Conservation (phyloP, 2,888 invertebrate species). For the Balanococcus diminutus region DNA sequence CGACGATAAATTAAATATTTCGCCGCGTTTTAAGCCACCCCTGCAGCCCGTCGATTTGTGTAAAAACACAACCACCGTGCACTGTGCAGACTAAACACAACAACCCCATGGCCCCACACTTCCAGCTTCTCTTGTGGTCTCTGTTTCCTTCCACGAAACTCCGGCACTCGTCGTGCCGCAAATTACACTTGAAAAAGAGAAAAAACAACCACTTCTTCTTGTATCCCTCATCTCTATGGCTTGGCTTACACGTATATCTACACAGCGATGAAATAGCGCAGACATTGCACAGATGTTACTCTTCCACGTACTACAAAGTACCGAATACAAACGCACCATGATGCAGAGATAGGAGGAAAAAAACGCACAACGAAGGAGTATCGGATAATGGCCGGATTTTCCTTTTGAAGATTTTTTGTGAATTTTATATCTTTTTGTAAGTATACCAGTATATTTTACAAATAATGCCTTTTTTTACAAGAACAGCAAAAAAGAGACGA, state of each 20-base stretch:
- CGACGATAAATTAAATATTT: slow-evolving; percentile 40
- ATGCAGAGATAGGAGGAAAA: not conserved
- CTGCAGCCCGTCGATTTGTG: not conserved
- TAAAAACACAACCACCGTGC: not conserved
- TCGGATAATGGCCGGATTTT: not conserved
- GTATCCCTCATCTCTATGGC: not conserved
- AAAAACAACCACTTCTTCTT: not conserved
- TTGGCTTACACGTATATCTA: not conserved
- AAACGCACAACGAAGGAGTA: not conserved
- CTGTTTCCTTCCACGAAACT: not conserved
- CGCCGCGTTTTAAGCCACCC: not conserved
- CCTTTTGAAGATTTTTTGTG: not conserved
- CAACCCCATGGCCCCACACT: not conserved
- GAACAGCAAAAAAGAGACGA: too few species aligned
- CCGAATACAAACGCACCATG: not conserved
- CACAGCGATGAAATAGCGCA: not conserved
- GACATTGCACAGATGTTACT: slow-evolving; percentile 29
- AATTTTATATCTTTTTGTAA: not conserved
- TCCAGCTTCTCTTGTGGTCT: not conserved
- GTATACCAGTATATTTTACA: too few species aligned
- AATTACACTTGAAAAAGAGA: not conserved
- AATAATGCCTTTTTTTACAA: too few species aligned
- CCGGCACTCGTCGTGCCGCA: not conserved
- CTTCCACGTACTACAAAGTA: not conserved
- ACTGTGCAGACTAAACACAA: not conserved